These are phyloP conservation scores for Sialia sialis DNA, from an alignment of 2,113 vertebrate species.

Conservation along the genomic window DNA sequence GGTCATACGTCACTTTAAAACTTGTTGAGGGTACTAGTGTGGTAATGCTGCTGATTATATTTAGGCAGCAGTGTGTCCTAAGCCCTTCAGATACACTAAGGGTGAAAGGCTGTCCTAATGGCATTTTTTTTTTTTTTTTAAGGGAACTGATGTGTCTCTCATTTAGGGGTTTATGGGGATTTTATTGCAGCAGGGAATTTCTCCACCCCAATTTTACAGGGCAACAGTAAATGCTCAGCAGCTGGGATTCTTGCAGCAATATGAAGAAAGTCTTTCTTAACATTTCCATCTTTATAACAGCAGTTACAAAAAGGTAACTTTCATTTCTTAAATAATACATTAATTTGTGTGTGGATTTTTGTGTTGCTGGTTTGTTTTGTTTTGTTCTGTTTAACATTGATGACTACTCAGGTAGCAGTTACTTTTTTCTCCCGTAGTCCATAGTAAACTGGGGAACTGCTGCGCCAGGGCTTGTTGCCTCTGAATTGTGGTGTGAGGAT, in stretches of 20 bases:
- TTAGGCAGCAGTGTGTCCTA: background rate
- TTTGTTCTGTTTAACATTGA: background rate
- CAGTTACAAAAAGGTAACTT: background rate
- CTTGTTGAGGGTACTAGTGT: background rate
- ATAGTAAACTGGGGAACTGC: background rate
- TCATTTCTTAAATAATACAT: background rate
- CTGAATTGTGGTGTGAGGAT: background rate
- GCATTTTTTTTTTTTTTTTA: background rate
- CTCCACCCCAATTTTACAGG: background rate
- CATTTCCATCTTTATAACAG: background rate
- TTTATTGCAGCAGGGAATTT: constrained; percentile 24
- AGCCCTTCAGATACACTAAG: background rate
- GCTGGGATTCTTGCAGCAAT: constrained; percentile 19
- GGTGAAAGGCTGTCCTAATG: background rate
- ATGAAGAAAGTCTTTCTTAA: constrained; percentile 16
- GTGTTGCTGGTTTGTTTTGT: background rate
- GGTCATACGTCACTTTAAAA: background rate
- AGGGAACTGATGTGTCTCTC: background rate
- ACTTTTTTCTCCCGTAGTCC: background rate
- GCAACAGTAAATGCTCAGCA: constrained; percentile 14
- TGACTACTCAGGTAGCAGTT: background rate
- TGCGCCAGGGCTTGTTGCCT: background rate
- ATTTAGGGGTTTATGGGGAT: constrained; percentile 8
- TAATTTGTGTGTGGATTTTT: background rate
- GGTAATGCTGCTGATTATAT: background rate